A percentile compares a stretch with the other conserved stretches of the same genome.
phyloP scores from a whole-genome alignment of 2,888 invertebrate species.

The Adela reaumurella region DNA sequence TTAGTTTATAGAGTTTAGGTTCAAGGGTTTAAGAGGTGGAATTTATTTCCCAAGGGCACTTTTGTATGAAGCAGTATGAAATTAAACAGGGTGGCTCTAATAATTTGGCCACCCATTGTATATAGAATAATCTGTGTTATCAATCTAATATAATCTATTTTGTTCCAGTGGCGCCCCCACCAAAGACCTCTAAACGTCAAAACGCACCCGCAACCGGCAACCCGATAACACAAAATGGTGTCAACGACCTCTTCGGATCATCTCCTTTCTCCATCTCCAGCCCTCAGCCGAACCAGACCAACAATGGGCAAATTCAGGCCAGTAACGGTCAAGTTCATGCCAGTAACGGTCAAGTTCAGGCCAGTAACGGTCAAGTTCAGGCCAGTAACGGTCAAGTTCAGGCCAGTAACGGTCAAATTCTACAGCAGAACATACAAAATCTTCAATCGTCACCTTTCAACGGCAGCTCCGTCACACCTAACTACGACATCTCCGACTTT shows the following conservation, averaged over 20 bases:
- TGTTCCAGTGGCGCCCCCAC: conserved; percentile 82
- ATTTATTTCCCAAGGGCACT: too few relatives aligned
- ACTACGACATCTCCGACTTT: conserved; percentile 47
- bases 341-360: too few relatives aligned
- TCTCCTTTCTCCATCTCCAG: conserved; percentile 64
- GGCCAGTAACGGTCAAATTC: conserved; percentile 14
- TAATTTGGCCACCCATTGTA: too few relatives aligned
- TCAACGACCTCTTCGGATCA: conserved; percentile 77
- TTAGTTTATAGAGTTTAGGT: too few relatives aligned
- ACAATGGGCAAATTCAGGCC: conserved; percentile 15
- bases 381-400: too few relatives aligned
- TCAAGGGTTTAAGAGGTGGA: too few relatives aligned
- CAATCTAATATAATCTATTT: conserved; percentile 5
- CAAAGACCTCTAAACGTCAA: conserved; percentile 65
- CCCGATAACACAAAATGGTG: conserved; percentile 41
- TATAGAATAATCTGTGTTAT: conserved; percentile 7
- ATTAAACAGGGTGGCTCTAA: too few relatives aligned
- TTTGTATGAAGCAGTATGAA: too few relatives aligned
- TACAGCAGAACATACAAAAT: conserved; percentile 11
- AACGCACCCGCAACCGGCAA: conserved; percentile 26
- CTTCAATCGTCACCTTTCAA: conserved; percentile 14
- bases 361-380: too few relatives aligned
- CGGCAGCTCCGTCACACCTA: conserved; percentile 20
- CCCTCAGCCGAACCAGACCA: conserved; percentile 13
- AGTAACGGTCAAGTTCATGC: too few relatives aligned